Conservation (phyloP, 2,797 vertebrate species). For the Myotis vivesi region DNA sequence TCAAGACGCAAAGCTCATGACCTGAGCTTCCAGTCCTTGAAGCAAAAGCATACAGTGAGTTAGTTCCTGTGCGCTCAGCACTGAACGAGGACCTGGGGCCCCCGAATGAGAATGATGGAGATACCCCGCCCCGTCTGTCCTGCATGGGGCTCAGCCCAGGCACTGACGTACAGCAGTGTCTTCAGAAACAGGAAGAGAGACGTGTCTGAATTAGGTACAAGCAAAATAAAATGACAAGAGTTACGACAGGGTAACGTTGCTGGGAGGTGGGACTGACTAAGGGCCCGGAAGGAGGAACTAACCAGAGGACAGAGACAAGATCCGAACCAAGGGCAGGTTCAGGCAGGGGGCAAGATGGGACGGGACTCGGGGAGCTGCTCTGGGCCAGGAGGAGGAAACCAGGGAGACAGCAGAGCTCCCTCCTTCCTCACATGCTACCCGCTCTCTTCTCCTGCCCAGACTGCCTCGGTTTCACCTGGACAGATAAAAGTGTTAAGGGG, state of each 20-base stretch:
- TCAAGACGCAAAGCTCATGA: not conserved
- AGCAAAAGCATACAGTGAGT: not conserved
- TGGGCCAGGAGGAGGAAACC: not conserved
- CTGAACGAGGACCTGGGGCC: not conserved
- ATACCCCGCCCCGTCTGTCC: not conserved
- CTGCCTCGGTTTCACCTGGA: not conserved
- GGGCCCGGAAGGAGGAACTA: not conserved
- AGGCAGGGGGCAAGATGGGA: too few relatives aligned
- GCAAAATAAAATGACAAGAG: not conserved
- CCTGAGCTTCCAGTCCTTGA: not conserved
- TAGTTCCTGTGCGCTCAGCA: not conserved
- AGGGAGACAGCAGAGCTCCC: not conserved
- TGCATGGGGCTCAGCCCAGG: not conserved
- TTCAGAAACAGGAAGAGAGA: not conserved
- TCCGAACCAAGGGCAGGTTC: not conserved
- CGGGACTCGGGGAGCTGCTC: not conserved
- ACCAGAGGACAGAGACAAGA: not conserved
- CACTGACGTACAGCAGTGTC: not conserved
- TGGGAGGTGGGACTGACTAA: not conserved
- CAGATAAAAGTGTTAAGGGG: not conserved
- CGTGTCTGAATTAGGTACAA: not conserved
- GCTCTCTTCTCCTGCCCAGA: too few relatives aligned
- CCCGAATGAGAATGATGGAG: not conserved
- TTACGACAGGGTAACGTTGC: not conserved
- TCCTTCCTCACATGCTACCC: rapidly evolving